Evolutionary conservation across 2,113 vertebrate genomes (phyloP), one percentile per base, ranked within the genome.

Genomic region (Apteryx owenii): DNA sequence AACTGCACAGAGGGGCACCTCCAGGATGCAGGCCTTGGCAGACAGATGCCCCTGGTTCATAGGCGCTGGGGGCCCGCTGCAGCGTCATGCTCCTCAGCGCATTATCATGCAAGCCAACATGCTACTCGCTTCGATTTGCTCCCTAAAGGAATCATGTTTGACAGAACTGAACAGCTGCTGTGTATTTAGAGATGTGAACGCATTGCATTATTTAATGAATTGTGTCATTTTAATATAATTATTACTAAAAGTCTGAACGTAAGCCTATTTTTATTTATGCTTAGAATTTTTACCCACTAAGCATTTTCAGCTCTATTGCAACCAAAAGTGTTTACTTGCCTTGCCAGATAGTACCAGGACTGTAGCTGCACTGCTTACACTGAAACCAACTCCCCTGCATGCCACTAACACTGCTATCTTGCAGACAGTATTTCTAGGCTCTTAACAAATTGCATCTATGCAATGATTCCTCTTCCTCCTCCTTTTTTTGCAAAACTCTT

Each of bases 151-250:
- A 94, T 79, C 8, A 0, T 91, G 84, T 97, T 93, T 89, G 96
- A 97, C 96, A 96, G 96, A 96, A 95, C 86, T 3, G 94, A 98
- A 95, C 97, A 97, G 96, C 94, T 97, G 97, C 95, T 98, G 91
- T 89, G 75, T 96, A 95, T 97, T 97, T 97, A 97, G 94, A 97
- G 82, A 97, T 96, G 90, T 86, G 95, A 97, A 94, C 81, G 84
- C 78, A 95, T 87, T 97, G 91, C 91, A 91, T 94, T 96, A 94
- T 96, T 96, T 96, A 97, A 97, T 97, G 93, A 97, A 95, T 96
- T 93, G 73, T 98, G 97, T 96, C 89, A 95, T 95, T 97, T 96
- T 95, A 97, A 97, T 97, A 78, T 82, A 93, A 96, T 96, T 93
- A 96, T 94, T 97, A 95, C 85, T 94, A 96, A 93, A 96, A 97